Evolutionary conservation across 2,113 vertebrate species (phyloP).

Genomic region (Callaeas wilsoni): DNA sequence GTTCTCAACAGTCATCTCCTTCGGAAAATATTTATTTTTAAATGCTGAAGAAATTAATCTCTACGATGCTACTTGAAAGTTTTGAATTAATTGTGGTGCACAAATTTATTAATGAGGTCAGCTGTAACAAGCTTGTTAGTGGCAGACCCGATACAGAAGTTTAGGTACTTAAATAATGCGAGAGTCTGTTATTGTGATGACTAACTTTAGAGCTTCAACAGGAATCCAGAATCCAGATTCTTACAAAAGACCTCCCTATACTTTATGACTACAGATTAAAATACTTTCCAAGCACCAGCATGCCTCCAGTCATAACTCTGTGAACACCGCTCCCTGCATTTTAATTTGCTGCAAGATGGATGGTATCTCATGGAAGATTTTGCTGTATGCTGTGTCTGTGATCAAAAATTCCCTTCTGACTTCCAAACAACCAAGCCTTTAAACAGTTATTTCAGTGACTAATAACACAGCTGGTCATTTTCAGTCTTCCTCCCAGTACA

Average conservation of each 20-base stretch:
- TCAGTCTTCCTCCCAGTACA: not conserved
- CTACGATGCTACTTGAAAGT: not conserved
- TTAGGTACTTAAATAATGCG: not conserved
- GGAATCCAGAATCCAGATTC: not conserved
- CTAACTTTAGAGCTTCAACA: not conserved
- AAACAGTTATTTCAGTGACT: not conserved
- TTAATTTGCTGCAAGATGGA: not conserved
- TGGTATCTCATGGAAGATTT: not conserved
- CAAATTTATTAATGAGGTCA: not conserved
- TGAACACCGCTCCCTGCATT: not conserved
- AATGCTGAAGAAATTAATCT: not conserved
- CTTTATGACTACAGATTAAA: not conserved
- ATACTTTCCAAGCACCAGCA: not conserved
- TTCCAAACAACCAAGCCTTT: not conserved
- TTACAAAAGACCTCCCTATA: not conserved
- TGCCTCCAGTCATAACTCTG: not conserved
- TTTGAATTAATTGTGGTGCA: not conserved
- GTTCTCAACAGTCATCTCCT: not conserved
- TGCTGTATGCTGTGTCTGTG: not conserved
- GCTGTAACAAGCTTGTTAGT: not conserved
- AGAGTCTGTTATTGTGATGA: not conserved
- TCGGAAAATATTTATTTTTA: not conserved
- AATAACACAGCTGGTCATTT: not conserved
- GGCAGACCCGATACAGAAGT: not conserved
- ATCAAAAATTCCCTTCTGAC: not conserved